Base-by-base conservation (phyloP, 2,113 vertebrate species). In the Stictonetta naevosa region DNA sequence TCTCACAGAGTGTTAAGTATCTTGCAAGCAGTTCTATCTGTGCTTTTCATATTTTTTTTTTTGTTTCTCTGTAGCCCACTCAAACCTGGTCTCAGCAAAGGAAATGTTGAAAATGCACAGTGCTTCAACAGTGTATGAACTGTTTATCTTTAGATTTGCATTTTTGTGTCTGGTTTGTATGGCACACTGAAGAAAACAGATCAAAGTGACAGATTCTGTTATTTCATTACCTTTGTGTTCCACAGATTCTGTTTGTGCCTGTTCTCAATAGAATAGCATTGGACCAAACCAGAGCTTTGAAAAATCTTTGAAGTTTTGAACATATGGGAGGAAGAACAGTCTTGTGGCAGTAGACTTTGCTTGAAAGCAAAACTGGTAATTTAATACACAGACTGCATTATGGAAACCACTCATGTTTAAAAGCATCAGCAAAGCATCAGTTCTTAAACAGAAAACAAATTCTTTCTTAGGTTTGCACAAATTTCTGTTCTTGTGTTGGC, bases 301-400 rank as follows among this genome's bases (percentile, higher is more conserved):
- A 92, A 96, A 94, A 94, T 93, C 86, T 93, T 95, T 83, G 84
- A 91, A 83, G 68, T 96, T 88, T 94, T 79, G 44, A 91, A 92
- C 67, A 90, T 64, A 78, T 72, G 84, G 68, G 40, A 67, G n/a
- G 21, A 79, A 76, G 84, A 78, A 83, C 31, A 62, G 38, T 69
- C 40, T 78, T 42, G 13, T 88, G 78, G 85, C 82, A 56, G 28
- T 93, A 58, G 69, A 78, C 58, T 88, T 67, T 89, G 21, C 46
- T 78, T 85, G 38, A 85, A 89, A 93, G 50, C 53, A 78, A 31
- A 84, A 42, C 33, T 69, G 74, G 36, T 91, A 75, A 73, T 60
- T 56, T 64, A 79, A 86, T 78, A 56, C 58, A 87, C 55, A 77
- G 52, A 63, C 56, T 40, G 34, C 11, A 53, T 85, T 87, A n/a